Evolutionary conservation across 1,140 invertebrate species (phyloP).

Genomic region (Venustaconcha ellipsiformis): DNA sequence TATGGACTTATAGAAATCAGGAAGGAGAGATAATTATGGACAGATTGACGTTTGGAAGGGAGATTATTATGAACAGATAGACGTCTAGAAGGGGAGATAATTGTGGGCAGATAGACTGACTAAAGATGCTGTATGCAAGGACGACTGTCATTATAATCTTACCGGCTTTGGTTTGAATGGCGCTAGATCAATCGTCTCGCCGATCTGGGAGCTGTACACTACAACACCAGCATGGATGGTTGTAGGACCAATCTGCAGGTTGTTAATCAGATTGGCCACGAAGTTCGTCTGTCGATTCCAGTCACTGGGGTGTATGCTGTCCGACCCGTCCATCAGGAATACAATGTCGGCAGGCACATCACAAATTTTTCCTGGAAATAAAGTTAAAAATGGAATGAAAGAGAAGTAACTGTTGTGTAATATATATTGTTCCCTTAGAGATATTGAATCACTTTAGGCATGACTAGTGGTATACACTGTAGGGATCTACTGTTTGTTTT

Average conservation of each 20-base stretch:
- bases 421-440: background rate
- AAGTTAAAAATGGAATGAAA: background rate
- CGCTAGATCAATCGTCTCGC: conserved; percentile 39
- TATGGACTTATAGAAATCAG: too few species aligned
- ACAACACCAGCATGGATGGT: conserved; percentile 43
- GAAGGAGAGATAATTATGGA: too few species aligned
- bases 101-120: too few species aligned
- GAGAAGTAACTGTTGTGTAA: background rate
- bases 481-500: too few species aligned
- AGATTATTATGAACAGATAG: too few species aligned
- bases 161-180: conserved; percentile 28
- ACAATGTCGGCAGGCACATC: conserved; percentile 43
- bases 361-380: conserved; percentile 33
- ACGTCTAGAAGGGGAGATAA: too few species aligned
- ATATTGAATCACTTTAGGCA: background rate
- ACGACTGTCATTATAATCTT: conserved; percentile 3
- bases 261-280: conserved; percentile 37
- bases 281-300: conserved; percentile 38
- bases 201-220: conserved; percentile 46
- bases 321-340: conserved; percentile 50
- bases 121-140: too few species aligned
- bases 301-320: conserved; percentile 43
- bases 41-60: too few species aligned
- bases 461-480: too few species aligned
- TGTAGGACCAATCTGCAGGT: conserved; percentile 22